Conservation (phyloP, 2,113 vertebrate species). For the Corydoras maculifer region DNA sequence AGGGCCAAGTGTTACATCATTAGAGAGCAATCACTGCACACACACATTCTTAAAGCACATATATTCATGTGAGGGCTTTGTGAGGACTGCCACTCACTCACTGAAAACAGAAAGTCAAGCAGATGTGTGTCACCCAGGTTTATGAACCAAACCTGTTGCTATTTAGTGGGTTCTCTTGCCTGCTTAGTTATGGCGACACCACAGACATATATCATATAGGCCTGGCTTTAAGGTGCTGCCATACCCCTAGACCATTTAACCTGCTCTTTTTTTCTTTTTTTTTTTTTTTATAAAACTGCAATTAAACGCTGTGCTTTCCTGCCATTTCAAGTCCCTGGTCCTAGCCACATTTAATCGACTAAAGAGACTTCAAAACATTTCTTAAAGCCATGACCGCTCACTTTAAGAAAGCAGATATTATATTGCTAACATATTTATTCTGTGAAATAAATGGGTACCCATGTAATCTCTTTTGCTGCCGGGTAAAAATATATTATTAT, state of each 20-base stretch:
- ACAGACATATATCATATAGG: constrained; percentile 40
- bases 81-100: constrained; percentile 31
- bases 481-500: constrained; percentile 36
- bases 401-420: constrained; percentile 42
- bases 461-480: constrained; percentile 24
- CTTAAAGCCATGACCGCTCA: constrained; percentile 28
- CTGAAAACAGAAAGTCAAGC: constrained; percentile 33
- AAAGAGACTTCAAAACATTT: constrained; percentile 44
- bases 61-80: constrained; percentile 31
- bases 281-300: constrained; percentile 25
- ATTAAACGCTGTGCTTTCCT: constrained; percentile 40
- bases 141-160: constrained; percentile 40
- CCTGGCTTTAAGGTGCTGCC: constrained; percentile 36
- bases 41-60: constrained; percentile 20
- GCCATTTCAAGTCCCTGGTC: constrained; percentile 29
- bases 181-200: constrained; percentile 34
- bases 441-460: constrained; percentile 35
- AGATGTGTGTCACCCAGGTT: constrained; percentile 46
- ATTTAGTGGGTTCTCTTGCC: constrained; percentile 32
- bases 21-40: constrained; percentile 40
- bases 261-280: constrained; percentile 7
- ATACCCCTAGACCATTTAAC: constrained; percentile 34
- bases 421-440: constrained; percentile 48
- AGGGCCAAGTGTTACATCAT: constrained; percentile 53
- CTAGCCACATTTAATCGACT: constrained; percentile 45